Base-by-base conservation (phyloP, 2,888 invertebrate genomes). In the Oxytorus armatus region DNA sequence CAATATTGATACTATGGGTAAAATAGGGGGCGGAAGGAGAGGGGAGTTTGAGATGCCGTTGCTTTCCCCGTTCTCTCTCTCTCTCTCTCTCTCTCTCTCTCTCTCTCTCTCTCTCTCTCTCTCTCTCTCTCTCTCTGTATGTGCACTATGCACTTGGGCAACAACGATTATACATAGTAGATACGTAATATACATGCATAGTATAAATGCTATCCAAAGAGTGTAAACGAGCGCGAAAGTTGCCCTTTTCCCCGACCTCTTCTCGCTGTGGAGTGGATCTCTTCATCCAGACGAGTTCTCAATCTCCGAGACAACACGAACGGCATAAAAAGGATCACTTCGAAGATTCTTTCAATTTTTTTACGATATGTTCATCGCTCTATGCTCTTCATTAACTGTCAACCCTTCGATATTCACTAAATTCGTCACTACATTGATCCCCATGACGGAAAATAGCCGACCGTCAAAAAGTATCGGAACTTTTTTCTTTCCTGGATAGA, bases 1-100 rank as follows among this genome's bases (percentile, higher is more conserved):
- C 81, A 84, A 84, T 83, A 84, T 83, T 83, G 83, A 84, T 83
- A 84, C 69, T 78, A 82, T 81, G 61, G 86, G 83, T 82, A 82
- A 81, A 83, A 79, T 55, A 33, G 25, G 42, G 44, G 44, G 53
- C 69, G 44, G 44, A 65, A 53, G 51, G 44, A 39, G 29, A 68
- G 68, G 29, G 49, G 25, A 49, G 42, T 49, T 51, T 44, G 39
- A 49, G 78, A 70, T 75, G 57, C 63, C 59, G 49, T 51, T 29
- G 53, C 36, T 57, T 14, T 57, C 18, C 44, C 29, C 51, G n/a
- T 39, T 51, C 33, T 25, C 78, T 77, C 79, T 79, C 85, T 77
- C 57, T 8, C 53, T 3, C 25, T 36, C 53, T n/a, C n/a, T 55
- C 23, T 61, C 23, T 14, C 49, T 29, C 49, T 36, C 55, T 51